A percentile compares a stretch with the other conserved stretches of the same genome.
phyloP scores from a whole-genome alignment of 1,140 invertebrate genomes.

The Saccostrea echinata region DNA sequence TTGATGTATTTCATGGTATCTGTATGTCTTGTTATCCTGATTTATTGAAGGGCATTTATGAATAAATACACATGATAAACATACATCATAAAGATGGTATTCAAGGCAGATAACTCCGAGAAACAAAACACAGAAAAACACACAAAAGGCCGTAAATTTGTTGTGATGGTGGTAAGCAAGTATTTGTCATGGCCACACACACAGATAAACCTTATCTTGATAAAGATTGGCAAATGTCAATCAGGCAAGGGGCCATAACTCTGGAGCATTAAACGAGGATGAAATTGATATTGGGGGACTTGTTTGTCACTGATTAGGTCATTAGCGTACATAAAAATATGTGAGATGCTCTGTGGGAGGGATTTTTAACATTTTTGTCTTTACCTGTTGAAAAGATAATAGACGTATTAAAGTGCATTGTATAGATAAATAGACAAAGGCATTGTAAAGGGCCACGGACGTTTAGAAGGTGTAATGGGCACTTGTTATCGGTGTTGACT shows the following conservation, averaged over 20 bases:
- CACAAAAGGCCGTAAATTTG: not conserved
- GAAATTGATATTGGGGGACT: not conserved
- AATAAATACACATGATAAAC: too few relatives aligned
- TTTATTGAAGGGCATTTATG: too few relatives aligned
- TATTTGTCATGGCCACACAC: slow-evolving; percentile 12
- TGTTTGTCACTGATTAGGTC: not conserved
- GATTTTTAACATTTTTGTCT: slow-evolving; percentile 14
- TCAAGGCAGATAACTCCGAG: too few relatives aligned
- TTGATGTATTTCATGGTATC: too few relatives aligned
- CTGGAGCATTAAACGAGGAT: not conserved
- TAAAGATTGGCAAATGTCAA: slow-evolving; percentile 23
- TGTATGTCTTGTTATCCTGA: too few relatives aligned
- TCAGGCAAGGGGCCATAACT: slow-evolving; percentile 9
- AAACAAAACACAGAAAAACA: too few relatives aligned
- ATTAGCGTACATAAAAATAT: not conserved
- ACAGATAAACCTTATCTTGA: not conserved
- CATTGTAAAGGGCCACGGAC: not conserved
- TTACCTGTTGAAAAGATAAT: not conserved
- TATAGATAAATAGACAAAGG: not conserved
- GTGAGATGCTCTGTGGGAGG: not conserved
- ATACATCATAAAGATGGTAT: too few relatives aligned
- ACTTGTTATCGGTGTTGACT: not conserved
- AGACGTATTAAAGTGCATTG: slow-evolving; percentile 7
- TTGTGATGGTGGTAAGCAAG: not conserved
- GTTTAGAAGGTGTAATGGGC: not conserved